Percentiles rank a stretch among this genome's conserved stretches.
phyloP scores from a whole-genome alignment of 2,797 vertebrate genomes.

The Sebastes goodei region DNA sequence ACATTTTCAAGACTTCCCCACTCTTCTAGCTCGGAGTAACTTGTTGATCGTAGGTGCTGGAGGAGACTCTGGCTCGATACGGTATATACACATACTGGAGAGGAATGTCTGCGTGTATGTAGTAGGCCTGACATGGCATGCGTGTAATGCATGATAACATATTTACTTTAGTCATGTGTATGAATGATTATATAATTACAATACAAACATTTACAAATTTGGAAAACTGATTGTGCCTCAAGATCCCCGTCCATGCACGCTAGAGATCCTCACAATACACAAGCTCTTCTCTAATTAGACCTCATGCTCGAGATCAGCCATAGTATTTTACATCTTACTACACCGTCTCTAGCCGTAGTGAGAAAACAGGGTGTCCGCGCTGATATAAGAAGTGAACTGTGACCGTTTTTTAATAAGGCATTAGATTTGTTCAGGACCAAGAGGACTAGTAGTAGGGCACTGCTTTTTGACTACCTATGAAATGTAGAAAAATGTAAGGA shows the following conservation, averaged over 20 bases:
- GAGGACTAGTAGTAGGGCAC: slow-evolving; percentile 55
- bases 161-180: slow-evolving; percentile 73
- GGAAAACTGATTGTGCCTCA: slow-evolving; percentile 75
- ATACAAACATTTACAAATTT: slow-evolving; percentile 85
- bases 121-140: slow-evolving; percentile 74
- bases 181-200: slow-evolving; percentile 81
- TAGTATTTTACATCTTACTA: slow-evolving; percentile 21
- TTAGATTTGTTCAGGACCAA: slow-evolving; percentile 67
- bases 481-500: slow-evolving; percentile 72
- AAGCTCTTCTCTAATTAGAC: slow-evolving; percentile 39
- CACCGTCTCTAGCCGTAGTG: slow-evolving; percentile 44
- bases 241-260: slow-evolving; percentile 77
- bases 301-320: slow-evolving; percentile 49
- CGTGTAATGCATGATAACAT: slow-evolving; percentile 79
- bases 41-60: slow-evolving; percentile 17
- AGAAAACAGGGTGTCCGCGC: slow-evolving; percentile 57
- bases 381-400: slow-evolving; percentile 62
- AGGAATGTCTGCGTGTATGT: slow-evolving; percentile 62
- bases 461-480: slow-evolving; percentile 55
- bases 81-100: slow-evolving; percentile 71
- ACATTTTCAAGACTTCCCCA: slow-evolving; percentile 24
- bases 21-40: slow-evolving; percentile 15
- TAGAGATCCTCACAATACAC: slow-evolving; percentile 65
- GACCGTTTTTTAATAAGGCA: slow-evolving; percentile 77
- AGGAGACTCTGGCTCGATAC: slow-evolving; percentile 24